A percentile compares a stretch with the other conserved stretches of the same genome.
These are phyloP conservation scores for Clitarchus hookeri DNA, from an alignment of 2,888 invertebrate genomes.

Conservation along the genomic window DNA sequence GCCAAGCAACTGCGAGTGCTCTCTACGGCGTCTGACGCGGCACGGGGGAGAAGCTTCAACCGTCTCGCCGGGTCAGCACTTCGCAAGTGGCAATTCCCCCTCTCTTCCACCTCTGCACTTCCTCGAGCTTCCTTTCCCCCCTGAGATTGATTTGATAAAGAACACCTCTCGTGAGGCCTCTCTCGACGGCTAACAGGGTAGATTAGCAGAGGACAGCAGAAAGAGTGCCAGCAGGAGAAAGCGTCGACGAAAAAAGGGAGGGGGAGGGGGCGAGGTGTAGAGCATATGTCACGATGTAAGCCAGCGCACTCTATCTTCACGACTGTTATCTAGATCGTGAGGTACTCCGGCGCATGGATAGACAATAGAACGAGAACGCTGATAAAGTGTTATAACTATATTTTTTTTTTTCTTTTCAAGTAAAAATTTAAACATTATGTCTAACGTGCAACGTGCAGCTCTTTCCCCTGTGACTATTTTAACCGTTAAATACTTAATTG, in stretches of 20 bases:
- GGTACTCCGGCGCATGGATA: too few species aligned
- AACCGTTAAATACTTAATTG: too few species aligned
- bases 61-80: not conserved
- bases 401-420: too few species aligned
- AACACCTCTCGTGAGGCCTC: not conserved
- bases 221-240: not conserved
- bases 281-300: too few species aligned
- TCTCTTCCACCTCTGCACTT: not conserved
- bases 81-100: not conserved
- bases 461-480: too few species aligned
- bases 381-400: too few species aligned
- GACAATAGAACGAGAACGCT: too few species aligned
- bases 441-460: too few species aligned
- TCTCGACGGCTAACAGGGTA: constrained; percentile 1
- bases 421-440: too few species aligned
- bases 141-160: constrained; percentile 5
- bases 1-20: not conserved
- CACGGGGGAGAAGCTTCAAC: not conserved
- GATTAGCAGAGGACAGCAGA: constrained; percentile 2
- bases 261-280: too few species aligned
- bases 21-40: not conserved
- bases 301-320: too few species aligned
- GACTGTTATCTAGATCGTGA: too few species aligned
- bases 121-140: not conserved
- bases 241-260: not conserved